Base-by-base conservation (phyloP, 2,888 invertebrate species). In the Thereva unica region DNA sequence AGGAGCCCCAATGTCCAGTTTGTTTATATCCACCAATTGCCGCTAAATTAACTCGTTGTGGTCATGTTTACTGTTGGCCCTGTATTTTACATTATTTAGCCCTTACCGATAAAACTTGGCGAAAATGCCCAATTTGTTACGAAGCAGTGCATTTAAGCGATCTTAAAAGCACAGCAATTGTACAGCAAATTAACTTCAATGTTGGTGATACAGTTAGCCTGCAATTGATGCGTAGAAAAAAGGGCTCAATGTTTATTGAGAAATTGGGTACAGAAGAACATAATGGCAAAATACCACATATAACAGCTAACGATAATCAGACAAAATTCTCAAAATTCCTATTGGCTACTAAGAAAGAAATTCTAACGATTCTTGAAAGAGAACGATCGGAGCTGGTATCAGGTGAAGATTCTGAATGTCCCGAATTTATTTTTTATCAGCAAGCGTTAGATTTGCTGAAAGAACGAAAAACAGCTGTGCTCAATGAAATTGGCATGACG, bases 41-140 rank as follows among this genome's bases (percentile, higher is more conserved):
- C 64, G 95, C 91, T 1, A 94, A 96, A 80, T 92, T 96, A 77
- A 96, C 95, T 0, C 87, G 90, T 49, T 98, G 97, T 79, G 97
- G 97, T 7, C 97, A 98, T 78, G 90, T 95, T 70, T 97, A 92
- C 80, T 98, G 97, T 80, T 97, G 95, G 95, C 86, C 95, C 0
- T 98, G 97, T 77, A 87, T 95, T 73, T 85, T 98, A 55, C 97
- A 97, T 80, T 97, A 97, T 78, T 84, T 95, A 49, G 89, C 92
- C 0, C 83, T 95, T 2, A 90, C 91, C 61, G 96, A 97, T 74
- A 89, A 91, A 76, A 83, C 87, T 35, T 91, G 90, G 83, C 84
- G 89, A 41, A 91, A 90, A 76, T 97, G 97, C 79, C 97, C 97
- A 0, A 96, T 98, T 71, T 98, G 97, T 80, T 90, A 89, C 73